A percentile compares a stretch with the other conserved stretches of the same genome.
These are phyloP conservation scores for Pseudococcus viburni DNA, from an alignment of 2,888 invertebrate genomes.

Conservation along the genomic window DNA sequence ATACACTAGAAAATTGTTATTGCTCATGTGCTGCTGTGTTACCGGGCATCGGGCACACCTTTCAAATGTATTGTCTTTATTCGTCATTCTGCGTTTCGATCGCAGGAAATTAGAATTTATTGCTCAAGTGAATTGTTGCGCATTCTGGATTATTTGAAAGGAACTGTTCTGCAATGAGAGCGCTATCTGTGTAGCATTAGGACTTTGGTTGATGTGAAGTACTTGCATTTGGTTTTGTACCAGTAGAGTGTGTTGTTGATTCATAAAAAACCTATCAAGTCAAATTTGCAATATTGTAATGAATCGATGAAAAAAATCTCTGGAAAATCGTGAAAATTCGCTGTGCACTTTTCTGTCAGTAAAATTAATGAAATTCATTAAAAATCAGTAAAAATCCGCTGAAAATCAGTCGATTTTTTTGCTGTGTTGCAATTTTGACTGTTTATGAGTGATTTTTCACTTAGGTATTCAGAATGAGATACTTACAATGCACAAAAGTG, in stretches of 20 bases:
- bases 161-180: not conserved
- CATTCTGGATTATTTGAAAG: not conserved
- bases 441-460: no score
- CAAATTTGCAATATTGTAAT: no score
- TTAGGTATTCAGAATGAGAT: no score
- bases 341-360: no score
- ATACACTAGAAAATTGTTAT: constrained; percentile 7
- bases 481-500: no score
- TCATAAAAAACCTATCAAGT: not conserved
- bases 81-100: not conserved
- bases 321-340: no score
- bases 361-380: no score
- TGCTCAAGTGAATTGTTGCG: not conserved
- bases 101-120: not conserved
- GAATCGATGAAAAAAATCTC: no score
- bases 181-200: not conserved
- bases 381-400: no score
- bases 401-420: no score
- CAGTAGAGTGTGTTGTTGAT: not conserved
- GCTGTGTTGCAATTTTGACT: no score
- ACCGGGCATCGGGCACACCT: not conserved
- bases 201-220: not conserved
- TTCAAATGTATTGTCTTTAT: constrained; percentile 6
- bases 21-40: not conserved
- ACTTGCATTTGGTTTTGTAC: not conserved